These are phyloP conservation scores for Paraescarpia echinospica DNA, from an alignment of 1,140 invertebrate species.

Conservation along the genomic window DNA sequence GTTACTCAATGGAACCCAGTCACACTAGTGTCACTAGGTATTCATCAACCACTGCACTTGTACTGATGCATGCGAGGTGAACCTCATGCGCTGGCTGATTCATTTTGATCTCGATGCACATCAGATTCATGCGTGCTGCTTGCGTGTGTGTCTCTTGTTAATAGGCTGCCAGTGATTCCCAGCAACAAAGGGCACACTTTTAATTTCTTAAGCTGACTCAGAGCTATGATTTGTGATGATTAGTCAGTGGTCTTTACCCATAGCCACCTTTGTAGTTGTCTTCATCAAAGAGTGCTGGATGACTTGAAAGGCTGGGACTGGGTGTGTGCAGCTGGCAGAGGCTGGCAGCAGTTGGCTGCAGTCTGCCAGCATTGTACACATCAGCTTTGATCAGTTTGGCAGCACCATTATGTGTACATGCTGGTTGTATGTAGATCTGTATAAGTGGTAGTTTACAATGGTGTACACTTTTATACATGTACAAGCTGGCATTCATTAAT, in stretches of 20 bases:
- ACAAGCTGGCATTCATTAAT: too few relatives aligned
- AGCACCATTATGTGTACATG: too few relatives aligned
- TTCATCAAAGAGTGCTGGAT: neutral
- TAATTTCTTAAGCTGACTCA: neutral
- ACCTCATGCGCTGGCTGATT: neutral
- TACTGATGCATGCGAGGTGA: neutral
- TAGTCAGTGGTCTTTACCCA: neutral
- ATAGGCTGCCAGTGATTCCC: neutral
- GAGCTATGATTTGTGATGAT: conserved; percentile 5
- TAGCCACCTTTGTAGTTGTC: neutral
- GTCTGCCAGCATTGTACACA: neutral
- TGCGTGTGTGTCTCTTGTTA: neutral
- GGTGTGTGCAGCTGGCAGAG: neutral
- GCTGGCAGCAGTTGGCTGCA: neutral
- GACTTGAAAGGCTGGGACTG: neutral
- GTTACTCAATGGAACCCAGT: neutral
- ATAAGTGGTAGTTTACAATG: neutral
- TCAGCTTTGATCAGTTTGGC: too few relatives aligned
- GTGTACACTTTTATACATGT: neutral
- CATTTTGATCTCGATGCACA: neutral
- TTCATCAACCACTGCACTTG: neutral
- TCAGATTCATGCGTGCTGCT: neutral
- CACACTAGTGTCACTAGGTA: neutral
- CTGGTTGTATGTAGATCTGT: neutral
- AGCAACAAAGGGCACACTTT: conserved; percentile 4